Percentiles rank a stretch among this genome's conserved stretches.
Conservation (phyloP, 2,113 vertebrate species). For the Chauna torquata region DNA sequence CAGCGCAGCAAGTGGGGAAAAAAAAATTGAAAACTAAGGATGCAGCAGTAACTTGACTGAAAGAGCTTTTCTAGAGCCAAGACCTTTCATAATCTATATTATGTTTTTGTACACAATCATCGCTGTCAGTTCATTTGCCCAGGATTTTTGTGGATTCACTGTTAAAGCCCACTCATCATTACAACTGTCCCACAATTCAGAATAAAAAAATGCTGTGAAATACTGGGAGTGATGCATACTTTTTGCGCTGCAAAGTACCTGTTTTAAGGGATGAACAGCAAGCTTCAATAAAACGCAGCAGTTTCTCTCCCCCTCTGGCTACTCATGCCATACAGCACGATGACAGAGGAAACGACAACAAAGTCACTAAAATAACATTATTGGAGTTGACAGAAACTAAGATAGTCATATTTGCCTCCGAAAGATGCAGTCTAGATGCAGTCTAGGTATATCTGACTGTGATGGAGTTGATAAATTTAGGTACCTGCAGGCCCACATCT, state of each 20-base stretch:
- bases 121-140: neutral
- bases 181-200: neutral
- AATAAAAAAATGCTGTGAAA: neutral
- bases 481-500: neutral
- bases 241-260: neutral
- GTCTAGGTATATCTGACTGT: neutral
- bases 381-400: neutral
- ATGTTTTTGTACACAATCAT: neutral
- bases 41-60: neutral
- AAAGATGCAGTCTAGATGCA: neutral
- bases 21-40: neutral
- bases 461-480: neutral
- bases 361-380: constrained; percentile 3
- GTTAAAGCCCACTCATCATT: neutral
- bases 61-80: neutral
- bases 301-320: neutral
- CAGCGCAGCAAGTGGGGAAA: neutral
- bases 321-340: neutral
- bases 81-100: neutral
- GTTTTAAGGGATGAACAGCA: neutral
- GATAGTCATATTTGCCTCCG: neutral
- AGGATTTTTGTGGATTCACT: neutral
- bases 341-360: neutral
- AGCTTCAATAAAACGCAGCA: neutral
- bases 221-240: neutral